These are phyloP conservation scores for Zaprionus davidi DNA, from an alignment of 1,140 invertebrate genomes.

Conservation along the genomic window DNA sequence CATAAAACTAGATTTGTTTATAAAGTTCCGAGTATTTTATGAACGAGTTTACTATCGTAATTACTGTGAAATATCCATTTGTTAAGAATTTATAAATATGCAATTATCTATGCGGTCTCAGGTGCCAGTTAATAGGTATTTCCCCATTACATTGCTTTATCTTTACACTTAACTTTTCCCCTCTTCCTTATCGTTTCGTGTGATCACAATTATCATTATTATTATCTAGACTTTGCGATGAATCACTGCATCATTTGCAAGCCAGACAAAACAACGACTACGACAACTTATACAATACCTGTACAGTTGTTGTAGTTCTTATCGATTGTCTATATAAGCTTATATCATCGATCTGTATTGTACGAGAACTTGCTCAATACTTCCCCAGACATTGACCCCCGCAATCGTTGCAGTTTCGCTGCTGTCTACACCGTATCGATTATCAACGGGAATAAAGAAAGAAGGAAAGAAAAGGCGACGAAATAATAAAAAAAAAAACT, in stretches of 20 bases:
- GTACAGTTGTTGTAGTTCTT: conserved; percentile 5
- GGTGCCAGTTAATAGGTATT: neutral
- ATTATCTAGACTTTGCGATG: conserved; percentile 5
- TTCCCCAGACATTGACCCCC: conserved; percentile 42
- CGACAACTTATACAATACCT: conserved; percentile 20
- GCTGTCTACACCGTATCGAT: conserved; percentile 14
- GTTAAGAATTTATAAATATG: conserved; percentile 2
- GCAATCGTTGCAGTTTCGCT: neutral
- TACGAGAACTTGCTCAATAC: conserved; percentile 9
- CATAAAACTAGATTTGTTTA: neutral
- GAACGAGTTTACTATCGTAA: neutral
- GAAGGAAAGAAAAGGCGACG: neutral
- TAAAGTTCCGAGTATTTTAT: conserved; percentile 21
- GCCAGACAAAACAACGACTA: neutral
- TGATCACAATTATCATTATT: conserved; percentile 25
- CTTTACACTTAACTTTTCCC: neutral
- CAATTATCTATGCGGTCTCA: conserved; percentile 2
- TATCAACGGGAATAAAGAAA: conserved; percentile 22
- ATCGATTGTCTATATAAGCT: conserved; percentile 15
- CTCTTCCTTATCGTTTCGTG: conserved; percentile 19
- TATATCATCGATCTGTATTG: conserved; percentile 36
- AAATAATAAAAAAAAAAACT: conserved; percentile 13
- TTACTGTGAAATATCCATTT: neutral
- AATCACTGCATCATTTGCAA: conserved; percentile 26
- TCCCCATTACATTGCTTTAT: neutral